These are phyloP conservation scores for Drosophila auraria DNA, from an alignment of 1,140 invertebrate species.

Conservation along the genomic window DNA sequence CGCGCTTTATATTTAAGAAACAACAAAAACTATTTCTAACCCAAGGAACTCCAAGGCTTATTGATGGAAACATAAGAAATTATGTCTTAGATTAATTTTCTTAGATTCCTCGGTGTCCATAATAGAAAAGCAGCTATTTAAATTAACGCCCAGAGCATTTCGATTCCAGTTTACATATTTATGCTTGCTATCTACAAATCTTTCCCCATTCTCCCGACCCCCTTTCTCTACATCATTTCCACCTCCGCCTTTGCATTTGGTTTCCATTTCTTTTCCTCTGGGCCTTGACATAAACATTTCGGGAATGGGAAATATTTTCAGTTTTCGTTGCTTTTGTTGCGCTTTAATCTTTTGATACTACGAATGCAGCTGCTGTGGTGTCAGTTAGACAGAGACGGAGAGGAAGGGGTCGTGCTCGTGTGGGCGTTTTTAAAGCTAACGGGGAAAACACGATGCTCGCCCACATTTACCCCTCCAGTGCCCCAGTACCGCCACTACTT, in stretches of 20 bases:
- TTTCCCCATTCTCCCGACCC: slow-evolving; percentile 8
- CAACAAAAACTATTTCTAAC: background rate
- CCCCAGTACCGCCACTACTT: slow-evolving; percentile 2
- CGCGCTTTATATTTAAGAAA: background rate
- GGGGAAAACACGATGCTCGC: slow-evolving; percentile 43
- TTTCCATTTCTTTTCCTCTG: slow-evolving; percentile 60
- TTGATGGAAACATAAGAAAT: background rate
- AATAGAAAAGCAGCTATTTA: slow-evolving; percentile 18
- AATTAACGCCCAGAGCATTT: slow-evolving; percentile 10
- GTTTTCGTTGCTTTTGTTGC: slow-evolving; percentile 62
- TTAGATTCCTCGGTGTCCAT: background rate
- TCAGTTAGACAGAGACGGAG: slow-evolving; percentile 23
- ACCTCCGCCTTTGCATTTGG: slow-evolving; percentile 41
- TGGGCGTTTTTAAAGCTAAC: slow-evolving; percentile 52
- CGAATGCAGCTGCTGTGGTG: slow-evolving; percentile 65
- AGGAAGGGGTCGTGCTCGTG: slow-evolving; percentile 1
- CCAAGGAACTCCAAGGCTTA: background rate
- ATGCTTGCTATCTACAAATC: slow-evolving; percentile 31
- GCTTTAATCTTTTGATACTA: slow-evolving; percentile 75
- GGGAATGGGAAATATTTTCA: slow-evolving; percentile 61
- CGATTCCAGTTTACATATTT: slow-evolving; percentile 12
- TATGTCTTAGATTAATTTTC: background rate
- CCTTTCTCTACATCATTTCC: slow-evolving; percentile 19
- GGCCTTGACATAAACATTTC: slow-evolving; percentile 62
- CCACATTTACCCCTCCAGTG: slow-evolving; percentile 45